Base-by-base conservation (phyloP, 2,888 invertebrate genomes). In the Gnatocerus cornutus region DNA sequence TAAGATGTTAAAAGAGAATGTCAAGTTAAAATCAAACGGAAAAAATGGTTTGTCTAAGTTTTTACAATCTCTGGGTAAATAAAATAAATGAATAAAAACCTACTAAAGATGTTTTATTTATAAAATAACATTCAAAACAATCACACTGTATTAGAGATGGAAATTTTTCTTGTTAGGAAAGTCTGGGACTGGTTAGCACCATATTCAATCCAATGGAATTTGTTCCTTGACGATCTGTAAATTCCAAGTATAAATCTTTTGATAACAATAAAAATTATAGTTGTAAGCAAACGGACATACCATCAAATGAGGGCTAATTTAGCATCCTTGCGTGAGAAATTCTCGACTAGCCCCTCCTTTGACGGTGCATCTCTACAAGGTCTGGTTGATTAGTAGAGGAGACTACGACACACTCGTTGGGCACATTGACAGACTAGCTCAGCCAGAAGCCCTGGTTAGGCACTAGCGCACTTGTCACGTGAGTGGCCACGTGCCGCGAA, bases 191-290 rank as follows among this genome's bases (percentile, higher is more conserved):
- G 64, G 4, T 14, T 7, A 13, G 39, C 10, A 50, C 58, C 46
- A 50, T 48, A 48, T 65, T 87, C 84, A 91, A 80, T 92, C 91
- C 86, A 92, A 83, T 69, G 92, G 92, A 83, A 92, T 91, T 84
- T 92, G 91, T 77, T 91, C 91, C 83, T 87, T 88, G 62, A 92
- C 91, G 78, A 92, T 89, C 92, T 93, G 88, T 74, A 90, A 90
- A 62, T 13, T 7, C 3, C 14, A 8, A 6, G 33, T 6, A 6
- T 33, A 2, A 33, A 33, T 21, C 2, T 21, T 3, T 21, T 1
- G 1, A 21, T 4, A 21, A 21, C 1, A 21, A 21, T 21, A 21
- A 4, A 21, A 21, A 21, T 21, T 21, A 21, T 21, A 21, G 1
- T 21, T 21, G 4, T 21, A 21, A 21, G 37, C 37, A 37, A 8